A percentile compares a stretch with the other conserved stretches of the same genome.
These are phyloP conservation scores for Nemapogon koenigi DNA, from an alignment of 2,888 invertebrate species.

Conservation along the genomic window DNA sequence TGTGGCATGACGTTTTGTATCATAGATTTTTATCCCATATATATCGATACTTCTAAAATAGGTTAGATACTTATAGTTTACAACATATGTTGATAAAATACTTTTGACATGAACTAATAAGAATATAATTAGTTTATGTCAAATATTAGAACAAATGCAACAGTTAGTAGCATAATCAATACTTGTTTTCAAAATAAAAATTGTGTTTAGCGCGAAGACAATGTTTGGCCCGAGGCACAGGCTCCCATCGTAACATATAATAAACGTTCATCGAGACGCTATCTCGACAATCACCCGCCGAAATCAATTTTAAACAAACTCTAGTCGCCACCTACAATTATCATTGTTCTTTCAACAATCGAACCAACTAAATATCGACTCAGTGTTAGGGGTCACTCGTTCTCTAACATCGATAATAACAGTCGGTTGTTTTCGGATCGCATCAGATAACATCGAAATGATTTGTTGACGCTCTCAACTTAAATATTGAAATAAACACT, in stretches of 20 bases:
- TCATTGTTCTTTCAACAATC: constrained; percentile 27
- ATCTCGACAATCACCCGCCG: constrained; percentile 48
- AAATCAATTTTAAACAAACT: constrained; percentile 65
- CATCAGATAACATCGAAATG: constrained; percentile 55
- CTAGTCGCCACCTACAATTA: constrained; percentile 59
- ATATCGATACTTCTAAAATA: too few relatives aligned
- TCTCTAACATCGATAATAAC: constrained; percentile 37
- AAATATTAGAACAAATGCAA: too few relatives aligned
- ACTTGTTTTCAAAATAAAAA: too few relatives aligned
- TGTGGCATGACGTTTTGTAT: too few relatives aligned
- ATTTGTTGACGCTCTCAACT: constrained; percentile 57
- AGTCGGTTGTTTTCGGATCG: constrained; percentile 48
- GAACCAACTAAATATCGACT: constrained; percentile 39
- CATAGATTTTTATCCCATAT: too few relatives aligned
- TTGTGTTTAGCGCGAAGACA: too few relatives aligned
- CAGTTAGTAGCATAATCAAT: too few relatives aligned
- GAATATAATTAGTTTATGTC: too few relatives aligned
- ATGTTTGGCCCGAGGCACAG: constrained; percentile 14
- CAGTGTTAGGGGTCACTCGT: constrained; percentile 53
- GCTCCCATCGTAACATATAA: constrained; percentile 29
- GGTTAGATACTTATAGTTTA: too few relatives aligned
- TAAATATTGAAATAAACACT: constrained; percentile 60
- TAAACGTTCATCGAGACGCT: constrained; percentile 39
- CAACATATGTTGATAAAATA: too few relatives aligned
- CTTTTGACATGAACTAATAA: too few relatives aligned